Evolutionary conservation across 2,888 invertebrate species (phyloP).

Genomic region (Empis stercorea): DNA sequence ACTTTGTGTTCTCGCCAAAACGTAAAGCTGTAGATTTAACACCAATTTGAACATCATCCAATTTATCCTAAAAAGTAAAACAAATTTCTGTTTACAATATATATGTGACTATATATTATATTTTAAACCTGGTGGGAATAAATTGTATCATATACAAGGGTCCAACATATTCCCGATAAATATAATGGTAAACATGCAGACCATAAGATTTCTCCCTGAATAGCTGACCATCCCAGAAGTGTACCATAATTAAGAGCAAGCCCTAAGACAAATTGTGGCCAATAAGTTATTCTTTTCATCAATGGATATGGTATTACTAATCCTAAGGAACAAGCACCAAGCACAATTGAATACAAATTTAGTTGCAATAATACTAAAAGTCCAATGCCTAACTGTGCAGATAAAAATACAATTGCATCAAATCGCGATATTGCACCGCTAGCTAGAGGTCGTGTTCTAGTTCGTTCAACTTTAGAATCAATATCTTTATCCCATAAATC

Average conservation of each 20-base stretch:
- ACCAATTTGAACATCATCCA: conserved; percentile 79
- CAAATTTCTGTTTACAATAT: neutral
- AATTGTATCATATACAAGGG: conserved; percentile 94
- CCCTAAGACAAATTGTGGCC: conserved; percentile 90
- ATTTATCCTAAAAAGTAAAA: conserved; percentile 80
- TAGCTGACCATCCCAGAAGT: conserved; percentile 82
- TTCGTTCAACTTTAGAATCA: conserved; percentile 72
- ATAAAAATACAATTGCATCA: conserved; percentile 70
- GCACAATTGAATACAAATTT: conserved; percentile 71
- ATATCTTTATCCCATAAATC: conserved; percentile 95
- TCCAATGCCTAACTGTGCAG: conserved; percentile 68
- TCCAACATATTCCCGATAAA: conserved; percentile 83
- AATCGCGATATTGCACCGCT: conserved; percentile 60
- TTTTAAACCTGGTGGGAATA: conserved; percentile 86
- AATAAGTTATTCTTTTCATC: conserved; percentile 87
- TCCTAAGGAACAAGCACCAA: conserved; percentile 72
- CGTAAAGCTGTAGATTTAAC: conserved; percentile 91
- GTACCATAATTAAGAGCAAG: conserved; percentile 98
- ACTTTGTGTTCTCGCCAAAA: conserved; percentile 73
- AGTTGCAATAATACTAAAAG: conserved; percentile 76
- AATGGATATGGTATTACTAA: conserved; percentile 85
- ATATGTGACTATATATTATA: neutral
- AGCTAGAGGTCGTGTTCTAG: conserved; percentile 74
- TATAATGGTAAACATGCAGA: conserved; percentile 75
- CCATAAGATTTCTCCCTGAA: conserved; percentile 56